Conservation (phyloP, 2,113 vertebrate genomes). For the Phalacrocorax brasilianus region DNA sequence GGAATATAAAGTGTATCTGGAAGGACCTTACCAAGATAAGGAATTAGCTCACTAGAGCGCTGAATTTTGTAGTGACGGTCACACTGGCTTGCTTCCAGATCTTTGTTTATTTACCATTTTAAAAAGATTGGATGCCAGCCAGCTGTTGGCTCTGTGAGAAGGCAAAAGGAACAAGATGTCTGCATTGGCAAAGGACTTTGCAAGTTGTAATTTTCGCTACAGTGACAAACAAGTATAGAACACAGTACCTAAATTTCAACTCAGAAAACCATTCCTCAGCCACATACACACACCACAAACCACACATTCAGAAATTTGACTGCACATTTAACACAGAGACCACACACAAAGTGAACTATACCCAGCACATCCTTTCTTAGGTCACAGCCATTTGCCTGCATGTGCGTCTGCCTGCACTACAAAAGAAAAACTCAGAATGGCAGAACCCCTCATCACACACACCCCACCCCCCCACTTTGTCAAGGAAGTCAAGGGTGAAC, state of each 20-base stretch:
- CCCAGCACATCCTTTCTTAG: neutral
- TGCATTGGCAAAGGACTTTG: neutral
- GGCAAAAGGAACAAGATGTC: neutral
- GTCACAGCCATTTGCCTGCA: neutral
- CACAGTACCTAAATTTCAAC: neutral
- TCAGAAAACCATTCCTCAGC: neutral
- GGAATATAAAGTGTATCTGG: neutral
- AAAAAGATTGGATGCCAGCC: neutral
- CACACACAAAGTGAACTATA: neutral
- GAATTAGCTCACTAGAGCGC: neutral
- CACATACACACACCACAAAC: neutral
- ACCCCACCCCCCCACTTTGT: neutral
- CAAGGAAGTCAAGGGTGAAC: neutral
- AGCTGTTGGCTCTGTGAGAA: neutral
- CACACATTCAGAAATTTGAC: neutral
- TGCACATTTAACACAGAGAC: neutral
- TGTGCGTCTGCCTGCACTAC: accelerated
- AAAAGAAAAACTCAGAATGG: neutral
- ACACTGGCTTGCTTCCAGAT: neutral
- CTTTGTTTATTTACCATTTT: neutral
- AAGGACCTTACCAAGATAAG: neutral
- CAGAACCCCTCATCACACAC: neutral
- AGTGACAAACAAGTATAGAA: neutral
- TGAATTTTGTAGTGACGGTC: neutral
- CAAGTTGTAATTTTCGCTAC: neutral